phyloP scores from a whole-genome alignment of 2,797 vertebrate genomes.

The Parotocinclus haroldoi region DNA sequence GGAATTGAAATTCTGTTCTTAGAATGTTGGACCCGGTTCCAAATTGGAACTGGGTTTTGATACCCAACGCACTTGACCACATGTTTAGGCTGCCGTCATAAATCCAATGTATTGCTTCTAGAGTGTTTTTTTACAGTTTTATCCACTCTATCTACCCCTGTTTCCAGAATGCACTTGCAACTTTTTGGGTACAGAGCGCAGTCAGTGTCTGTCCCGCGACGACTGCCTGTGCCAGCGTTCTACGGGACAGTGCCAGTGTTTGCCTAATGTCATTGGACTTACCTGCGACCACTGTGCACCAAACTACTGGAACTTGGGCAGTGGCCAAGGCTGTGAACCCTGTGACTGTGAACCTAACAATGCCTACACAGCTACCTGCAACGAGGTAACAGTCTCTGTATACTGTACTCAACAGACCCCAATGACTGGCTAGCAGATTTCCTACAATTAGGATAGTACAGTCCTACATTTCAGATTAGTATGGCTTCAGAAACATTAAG shows the following conservation, averaged over 20 bases:
- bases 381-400: constrained; percentile 78
- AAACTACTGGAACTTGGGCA: constrained; percentile 90
- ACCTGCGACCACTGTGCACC: constrained; percentile 87
- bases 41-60: too few species aligned
- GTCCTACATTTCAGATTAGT: not conserved
- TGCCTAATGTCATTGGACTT: constrained; percentile 82
- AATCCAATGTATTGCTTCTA: too few species aligned
- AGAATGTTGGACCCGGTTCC: too few species aligned
- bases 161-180: constrained; percentile 88
- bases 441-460: too few species aligned
- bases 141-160: too few species aligned
- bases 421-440: too few species aligned
- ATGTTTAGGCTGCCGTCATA: too few species aligned
- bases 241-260: constrained; percentile 89
- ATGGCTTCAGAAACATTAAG: not conserved
- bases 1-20: too few species aligned
- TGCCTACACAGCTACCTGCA: constrained; percentile 80
- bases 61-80: too few species aligned
- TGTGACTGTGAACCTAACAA: constrained; percentile 86
- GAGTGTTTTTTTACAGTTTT: not conserved
- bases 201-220: constrained; percentile 78
- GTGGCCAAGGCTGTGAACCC: constrained; percentile 79
- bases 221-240: constrained; percentile 81
- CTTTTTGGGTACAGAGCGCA: constrained; percentile 79
- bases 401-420: not conserved